phyloP scores from a whole-genome alignment of 2,797 vertebrate species.

The Sebastes diploproa region DNA sequence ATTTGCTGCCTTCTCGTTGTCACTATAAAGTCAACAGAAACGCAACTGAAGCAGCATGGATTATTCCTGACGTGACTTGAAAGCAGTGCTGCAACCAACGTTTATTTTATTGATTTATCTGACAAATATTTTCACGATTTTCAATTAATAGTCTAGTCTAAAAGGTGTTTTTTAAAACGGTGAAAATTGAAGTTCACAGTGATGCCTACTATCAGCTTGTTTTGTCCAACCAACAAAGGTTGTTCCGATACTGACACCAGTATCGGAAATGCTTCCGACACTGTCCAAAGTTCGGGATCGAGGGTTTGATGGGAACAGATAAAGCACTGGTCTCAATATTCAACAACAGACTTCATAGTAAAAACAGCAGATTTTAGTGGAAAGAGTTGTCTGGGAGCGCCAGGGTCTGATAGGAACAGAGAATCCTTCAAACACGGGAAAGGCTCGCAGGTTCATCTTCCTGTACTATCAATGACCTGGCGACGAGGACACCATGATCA shows the following conservation, averaged over 20 bases:
- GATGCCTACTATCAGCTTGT: accelerated
- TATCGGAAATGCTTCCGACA: too few species aligned
- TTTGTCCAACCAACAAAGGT: too few species aligned
- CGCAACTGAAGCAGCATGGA: not conserved
- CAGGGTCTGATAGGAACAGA: conserved; percentile 79
- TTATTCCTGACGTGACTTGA: too few species aligned
- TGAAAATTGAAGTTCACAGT: too few species aligned
- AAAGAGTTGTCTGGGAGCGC: conserved; percentile 60
- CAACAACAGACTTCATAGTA: not conserved
- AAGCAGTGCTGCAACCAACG: accelerated
- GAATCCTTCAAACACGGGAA: conserved; percentile 82
- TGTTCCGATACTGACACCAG: too few species aligned
- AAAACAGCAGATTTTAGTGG: too few species aligned
- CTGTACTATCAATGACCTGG: conserved; percentile 70
- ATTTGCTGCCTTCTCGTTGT: not conserved
- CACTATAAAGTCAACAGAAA: accelerated
- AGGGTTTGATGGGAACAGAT: too few species aligned
- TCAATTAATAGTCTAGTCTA: too few species aligned
- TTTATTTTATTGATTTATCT: too few species aligned
- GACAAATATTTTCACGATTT: accelerated
- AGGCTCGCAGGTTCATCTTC: conserved; percentile 63
- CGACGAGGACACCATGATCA: conserved; percentile 24
- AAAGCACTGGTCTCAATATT: not conserved
- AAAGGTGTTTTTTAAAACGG: too few species aligned
- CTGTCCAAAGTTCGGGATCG: too few species aligned